These are phyloP conservation scores for Drosophila mayaguana DNA, from an alignment of 2,888 invertebrate species.

Conservation along the genomic window DNA sequence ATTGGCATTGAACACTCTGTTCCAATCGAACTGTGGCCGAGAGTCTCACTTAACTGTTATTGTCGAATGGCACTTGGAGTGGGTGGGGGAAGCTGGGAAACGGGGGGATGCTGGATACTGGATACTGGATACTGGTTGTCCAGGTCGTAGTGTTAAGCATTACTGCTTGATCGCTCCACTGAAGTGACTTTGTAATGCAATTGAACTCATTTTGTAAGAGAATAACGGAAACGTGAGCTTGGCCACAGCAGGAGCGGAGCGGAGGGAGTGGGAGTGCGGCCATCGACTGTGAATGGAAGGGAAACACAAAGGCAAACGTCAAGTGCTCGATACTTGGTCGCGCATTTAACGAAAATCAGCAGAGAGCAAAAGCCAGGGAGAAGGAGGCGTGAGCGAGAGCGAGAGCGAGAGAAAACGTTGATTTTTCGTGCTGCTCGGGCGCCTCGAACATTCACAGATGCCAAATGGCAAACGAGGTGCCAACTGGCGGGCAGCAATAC, in stretches of 20 bases:
- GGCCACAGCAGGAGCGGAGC: background rate
- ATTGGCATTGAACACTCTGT: slow-evolving; percentile 36
- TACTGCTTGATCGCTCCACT: slow-evolving; percentile 61
- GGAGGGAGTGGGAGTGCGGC: background rate
- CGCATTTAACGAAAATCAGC: slow-evolving; percentile 58
- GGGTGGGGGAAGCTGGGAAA: background rate
- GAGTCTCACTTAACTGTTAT: slow-evolving; percentile 49
- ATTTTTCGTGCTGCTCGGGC: slow-evolving; percentile 36
- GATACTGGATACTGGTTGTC: background rate
- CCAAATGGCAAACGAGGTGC: slow-evolving; percentile 54
- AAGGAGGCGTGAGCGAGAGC: slow-evolving; percentile 13
- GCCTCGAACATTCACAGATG: slow-evolving; percentile 24
- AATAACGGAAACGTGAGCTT: slow-evolving; percentile 21
- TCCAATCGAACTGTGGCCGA: slow-evolving; percentile 24
- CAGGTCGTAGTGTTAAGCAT: slow-evolving; percentile 43
- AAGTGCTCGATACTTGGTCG: slow-evolving; percentile 47
- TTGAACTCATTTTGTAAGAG: slow-evolving; percentile 64
- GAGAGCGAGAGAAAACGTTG: slow-evolving; percentile 40
- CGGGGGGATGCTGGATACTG: background rate
- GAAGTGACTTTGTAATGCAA: slow-evolving; percentile 72
- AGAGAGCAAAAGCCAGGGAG: slow-evolving; percentile 17
- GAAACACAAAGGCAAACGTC: slow-evolving; percentile 55
- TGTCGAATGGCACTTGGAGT: slow-evolving; percentile 26
- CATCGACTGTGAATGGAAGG: slow-evolving; percentile 17
- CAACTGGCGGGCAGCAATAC: slow-evolving; percentile 7